A percentile compares a stretch with the other conserved stretches of the same genome.
Conservation (phyloP, 2,113 vertebrate genomes). For the Hippopotamus amphibius region DNA sequence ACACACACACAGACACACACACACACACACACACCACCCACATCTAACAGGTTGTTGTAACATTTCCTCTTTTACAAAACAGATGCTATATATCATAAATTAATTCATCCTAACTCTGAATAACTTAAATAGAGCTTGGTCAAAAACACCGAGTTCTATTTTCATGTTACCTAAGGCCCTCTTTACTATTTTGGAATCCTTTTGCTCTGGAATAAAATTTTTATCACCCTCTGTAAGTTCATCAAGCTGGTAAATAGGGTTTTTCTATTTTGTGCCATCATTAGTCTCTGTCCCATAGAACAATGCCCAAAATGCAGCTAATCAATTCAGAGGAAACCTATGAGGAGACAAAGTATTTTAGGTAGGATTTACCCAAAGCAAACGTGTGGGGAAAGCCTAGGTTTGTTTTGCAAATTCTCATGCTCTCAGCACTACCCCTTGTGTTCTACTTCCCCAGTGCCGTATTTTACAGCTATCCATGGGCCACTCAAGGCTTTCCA, state of each 20-base stretch:
- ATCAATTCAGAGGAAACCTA: not conserved
- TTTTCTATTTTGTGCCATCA: not conserved
- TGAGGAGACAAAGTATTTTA: not conserved
- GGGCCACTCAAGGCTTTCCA: not conserved
- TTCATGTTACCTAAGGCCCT: not conserved
- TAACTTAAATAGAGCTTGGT: slow-evolving; percentile 8
- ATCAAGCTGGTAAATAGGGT: not conserved
- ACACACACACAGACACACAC: not conserved
- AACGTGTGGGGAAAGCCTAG: not conserved
- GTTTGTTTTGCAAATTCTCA: not conserved
- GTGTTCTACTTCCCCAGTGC: not conserved
- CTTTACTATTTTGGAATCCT: not conserved
- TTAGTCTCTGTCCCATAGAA: not conserved
- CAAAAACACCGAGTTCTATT: not conserved
- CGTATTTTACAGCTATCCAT: not conserved
- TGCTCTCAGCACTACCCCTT: not conserved
- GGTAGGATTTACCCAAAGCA: not conserved
- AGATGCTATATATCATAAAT: not conserved
- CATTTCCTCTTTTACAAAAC: not conserved
- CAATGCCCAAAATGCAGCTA: not conserved
- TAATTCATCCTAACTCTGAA: not conserved
- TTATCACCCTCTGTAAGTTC: not conserved
- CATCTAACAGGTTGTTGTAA: not conserved
- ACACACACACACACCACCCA: not conserved
- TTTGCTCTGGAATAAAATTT: not conserved